Conservation (phyloP, 2,113 vertebrate genomes). For the Bujurquina vittata region DNA sequence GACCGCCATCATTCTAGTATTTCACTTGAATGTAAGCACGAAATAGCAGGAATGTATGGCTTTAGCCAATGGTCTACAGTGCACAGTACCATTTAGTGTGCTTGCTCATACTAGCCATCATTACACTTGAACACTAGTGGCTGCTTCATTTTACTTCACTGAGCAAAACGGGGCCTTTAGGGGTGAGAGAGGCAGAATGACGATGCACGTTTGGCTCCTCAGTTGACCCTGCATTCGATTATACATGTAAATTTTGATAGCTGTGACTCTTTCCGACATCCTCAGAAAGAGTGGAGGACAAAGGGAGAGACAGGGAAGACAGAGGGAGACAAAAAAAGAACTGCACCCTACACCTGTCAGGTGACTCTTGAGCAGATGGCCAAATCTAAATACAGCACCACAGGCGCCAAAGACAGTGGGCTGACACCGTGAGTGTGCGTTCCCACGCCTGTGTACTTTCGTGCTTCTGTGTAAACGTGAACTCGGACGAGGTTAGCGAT, state of each 20-base stretch:
- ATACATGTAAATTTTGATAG: conserved; percentile 11
- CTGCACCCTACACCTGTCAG: conserved; percentile 72
- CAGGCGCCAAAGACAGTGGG: conserved; percentile 38
- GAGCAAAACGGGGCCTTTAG: neutral
- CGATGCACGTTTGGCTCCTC: neutral
- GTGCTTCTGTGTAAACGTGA: conserved; percentile 16
- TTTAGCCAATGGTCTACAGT: fast-evolving
- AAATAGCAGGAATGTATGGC: too few relatives aligned
- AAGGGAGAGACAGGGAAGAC: conserved; percentile 15
- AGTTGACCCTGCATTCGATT: neutral
- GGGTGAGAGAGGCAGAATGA: neutral
- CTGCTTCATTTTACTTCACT: conserved; percentile 21
- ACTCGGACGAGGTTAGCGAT: conserved; percentile 22
- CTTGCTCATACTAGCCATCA: too few relatives aligned
- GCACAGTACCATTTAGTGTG: neutral
- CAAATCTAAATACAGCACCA: conserved; percentile 67
- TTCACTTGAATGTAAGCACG: too few relatives aligned
- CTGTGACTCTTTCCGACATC: neutral
- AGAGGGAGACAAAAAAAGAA: neutral
- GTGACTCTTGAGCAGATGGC: conserved; percentile 74
- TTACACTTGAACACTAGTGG: neutral
- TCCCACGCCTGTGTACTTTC: neutral
- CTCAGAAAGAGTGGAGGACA: conserved; percentile 37
- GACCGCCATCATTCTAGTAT: too few relatives aligned
- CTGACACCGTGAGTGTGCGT: conserved; percentile 44